These are phyloP conservation scores for Pteropus alecto DNA, from an alignment of 2,113 vertebrate genomes.

Conservation along the genomic window DNA sequence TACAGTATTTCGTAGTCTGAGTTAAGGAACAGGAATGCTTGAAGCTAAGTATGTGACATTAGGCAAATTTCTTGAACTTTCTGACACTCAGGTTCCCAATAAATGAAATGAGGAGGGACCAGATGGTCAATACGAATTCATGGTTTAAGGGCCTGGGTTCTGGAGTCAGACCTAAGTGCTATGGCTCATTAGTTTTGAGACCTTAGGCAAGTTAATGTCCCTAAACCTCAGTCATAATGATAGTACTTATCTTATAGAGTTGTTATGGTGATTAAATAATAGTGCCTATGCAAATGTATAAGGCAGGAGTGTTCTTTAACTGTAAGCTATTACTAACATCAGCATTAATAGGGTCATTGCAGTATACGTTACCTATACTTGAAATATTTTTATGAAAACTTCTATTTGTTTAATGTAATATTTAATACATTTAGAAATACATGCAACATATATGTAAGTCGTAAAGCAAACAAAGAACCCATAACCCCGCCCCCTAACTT, in stretches of 20 bases:
- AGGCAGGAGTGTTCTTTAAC: not conserved
- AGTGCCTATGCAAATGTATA: not conserved
- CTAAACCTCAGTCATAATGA: not conserved
- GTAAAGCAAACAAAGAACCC: not conserved
- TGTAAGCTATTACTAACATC: not conserved
- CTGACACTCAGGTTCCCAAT: not conserved
- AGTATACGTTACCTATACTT: not conserved
- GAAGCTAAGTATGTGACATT: not conserved
- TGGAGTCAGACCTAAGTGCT: not conserved
- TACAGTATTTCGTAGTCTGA: not conserved
- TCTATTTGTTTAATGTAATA: not conserved
- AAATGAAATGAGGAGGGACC: not conserved
- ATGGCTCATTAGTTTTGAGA: not conserved
- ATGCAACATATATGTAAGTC: not conserved
- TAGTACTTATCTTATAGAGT: not conserved
- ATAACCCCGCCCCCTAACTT: not conserved
- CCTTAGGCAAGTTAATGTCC: not conserved
- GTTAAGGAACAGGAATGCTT: not conserved
- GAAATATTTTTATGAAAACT: not conserved
- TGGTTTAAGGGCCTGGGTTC: not conserved
- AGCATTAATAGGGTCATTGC: not conserved
- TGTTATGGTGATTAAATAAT: not conserved
- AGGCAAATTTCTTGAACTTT: not conserved
- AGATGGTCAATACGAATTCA: not conserved
- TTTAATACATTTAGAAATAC: not conserved